Evolutionary conservation across 2,797 vertebrate genomes (phyloP), one percentile per base, ranked within the genome.

Genomic region (Danio kyathit): DNA sequence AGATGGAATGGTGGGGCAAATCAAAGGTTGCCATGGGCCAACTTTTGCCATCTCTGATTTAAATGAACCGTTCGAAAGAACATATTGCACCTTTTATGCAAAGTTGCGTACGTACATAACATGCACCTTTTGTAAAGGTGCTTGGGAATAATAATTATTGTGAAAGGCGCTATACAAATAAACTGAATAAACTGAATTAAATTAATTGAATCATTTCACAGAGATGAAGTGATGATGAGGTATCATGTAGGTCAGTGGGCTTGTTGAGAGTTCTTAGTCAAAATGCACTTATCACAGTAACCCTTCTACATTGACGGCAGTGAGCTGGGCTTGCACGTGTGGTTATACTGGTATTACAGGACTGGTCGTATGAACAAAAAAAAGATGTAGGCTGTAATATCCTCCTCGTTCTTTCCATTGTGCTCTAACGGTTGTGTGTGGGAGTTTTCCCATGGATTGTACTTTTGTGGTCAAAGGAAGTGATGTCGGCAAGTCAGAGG

Each of bases 401-500:
- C 17, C 66, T 71, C 46, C 76, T 79, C 46, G 0, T 52, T 71
- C 29, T 5, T 79, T 79, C 66, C 76, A 21, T 19, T 59, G 21
- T 60, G 12, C 56, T 41, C 6, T 43, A 19, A 75, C 40, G 7
- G 57, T 29, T 54, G 63, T 21, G 48, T 65, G 74, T 73, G 38
- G 38, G 76, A 52, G 74, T 76, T 65, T 56, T 76, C 61, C 74
- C 49, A 76, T 76, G 29, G 56, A 67, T 67, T 16, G 80, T 79
- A 51, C 54, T 49, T 49, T 40, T 70, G 56, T 70, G 46, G 46
- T 70, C 43, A 29, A 71, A n/a, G 66, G 66, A 79, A 79, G 67
- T 71, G 16, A 78, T 60, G 54, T 60, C 46, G 16, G 51, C 12
- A 19, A 40, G 7, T 14, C 19, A 21, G 14, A 48, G 43, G 43